Evolutionary conservation across 64 coral and sea anemone species (phyloP), one percentile per base, ranked within the genome.

Genomic region (Dendronephthya gigantea): DNA sequence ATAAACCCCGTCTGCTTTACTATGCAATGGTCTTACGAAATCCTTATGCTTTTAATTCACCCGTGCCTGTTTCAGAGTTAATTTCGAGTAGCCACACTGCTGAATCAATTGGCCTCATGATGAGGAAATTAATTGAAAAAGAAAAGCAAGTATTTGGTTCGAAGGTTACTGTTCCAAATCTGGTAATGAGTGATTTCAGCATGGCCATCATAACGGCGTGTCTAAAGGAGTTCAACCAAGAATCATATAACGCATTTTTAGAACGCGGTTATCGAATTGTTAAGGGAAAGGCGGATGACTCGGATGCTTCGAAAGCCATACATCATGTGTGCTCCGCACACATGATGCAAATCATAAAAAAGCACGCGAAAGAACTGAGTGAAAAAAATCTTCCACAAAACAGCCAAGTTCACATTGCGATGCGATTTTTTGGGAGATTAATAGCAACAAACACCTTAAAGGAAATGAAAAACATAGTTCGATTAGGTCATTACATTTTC

Each of bases 381-480:
- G 68, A 79, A 68, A 70, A 49, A 11, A 49, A 50, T 33, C 8
- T 37, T 72, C 41, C 48, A n/a, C 31, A 76, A 47, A 43, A 39
- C 33, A 87, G 68, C 72, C 65, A 87, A 39, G 25, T 87, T 36
- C 66, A 87, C 79, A 87, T 87, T 41, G 85, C 85, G 25, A 87
- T 87, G 85, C 85, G 40, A 28, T 87, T 87, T 34, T 87, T 87
- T 75, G 85, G 85, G 15, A 35, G 66, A 6, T 30, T 87, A 9
- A 5, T 87, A 31, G 22, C 23, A 33, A 72, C 58, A 43, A 39
- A 40, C 3, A 51, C 85, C 8, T 34, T 87, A 7, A 28, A 47
- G 15, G 85, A 87, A 3, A 87, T 87, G 85, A 72, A 15, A 9
- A 8, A 79, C 15, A 79, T 79, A 11, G 72, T 79, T 79, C 32